These are phyloP conservation scores for Ancistrus triradiatus DNA, from an alignment of 2,113 vertebrate genomes.

Conservation along the genomic window DNA sequence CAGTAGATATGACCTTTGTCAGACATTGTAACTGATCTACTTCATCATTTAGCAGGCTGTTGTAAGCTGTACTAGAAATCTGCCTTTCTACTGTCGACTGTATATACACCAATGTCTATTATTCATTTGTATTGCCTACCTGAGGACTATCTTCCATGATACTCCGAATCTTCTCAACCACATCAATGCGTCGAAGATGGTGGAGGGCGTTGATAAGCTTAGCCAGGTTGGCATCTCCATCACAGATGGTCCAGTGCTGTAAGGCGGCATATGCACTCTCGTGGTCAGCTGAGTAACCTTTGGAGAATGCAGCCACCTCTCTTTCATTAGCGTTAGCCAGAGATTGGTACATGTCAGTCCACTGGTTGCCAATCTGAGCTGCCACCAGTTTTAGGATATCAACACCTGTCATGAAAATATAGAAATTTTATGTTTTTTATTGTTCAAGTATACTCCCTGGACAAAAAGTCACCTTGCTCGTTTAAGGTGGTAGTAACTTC, in stretches of 20 bases:
- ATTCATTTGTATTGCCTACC: slow-evolving; percentile 58
- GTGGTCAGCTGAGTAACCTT: slow-evolving; percentile 79
- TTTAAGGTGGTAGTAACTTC: no score
- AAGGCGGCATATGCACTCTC: slow-evolving; percentile 89
- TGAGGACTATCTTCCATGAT: slow-evolving; percentile 92
- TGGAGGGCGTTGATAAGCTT: slow-evolving; percentile 91
- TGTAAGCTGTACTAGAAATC: no score
- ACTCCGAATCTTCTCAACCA: slow-evolving; percentile 92
- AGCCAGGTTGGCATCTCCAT: slow-evolving; percentile 89
- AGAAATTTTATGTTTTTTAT: no score
- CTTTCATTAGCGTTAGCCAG: slow-evolving; percentile 88
- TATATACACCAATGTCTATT: neutral
- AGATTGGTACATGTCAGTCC: slow-evolving; percentile 91
- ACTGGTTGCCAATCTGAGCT: slow-evolving; percentile 87
- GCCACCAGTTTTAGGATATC: slow-evolving; percentile 94
- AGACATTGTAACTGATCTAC: no score
- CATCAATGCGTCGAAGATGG: slow-evolving; percentile 85
- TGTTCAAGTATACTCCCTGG: no score
- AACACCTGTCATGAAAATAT: slow-evolving; percentile 69
- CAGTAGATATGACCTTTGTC: no score
- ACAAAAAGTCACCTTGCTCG: no score
- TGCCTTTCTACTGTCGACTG: no score
- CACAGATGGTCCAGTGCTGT: slow-evolving; percentile 94
- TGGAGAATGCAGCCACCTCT: slow-evolving; percentile 89
- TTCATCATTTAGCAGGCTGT: no score